phyloP scores from a whole-genome alignment of 2,888 invertebrate species.

The Epinotia brunnichana region DNA sequence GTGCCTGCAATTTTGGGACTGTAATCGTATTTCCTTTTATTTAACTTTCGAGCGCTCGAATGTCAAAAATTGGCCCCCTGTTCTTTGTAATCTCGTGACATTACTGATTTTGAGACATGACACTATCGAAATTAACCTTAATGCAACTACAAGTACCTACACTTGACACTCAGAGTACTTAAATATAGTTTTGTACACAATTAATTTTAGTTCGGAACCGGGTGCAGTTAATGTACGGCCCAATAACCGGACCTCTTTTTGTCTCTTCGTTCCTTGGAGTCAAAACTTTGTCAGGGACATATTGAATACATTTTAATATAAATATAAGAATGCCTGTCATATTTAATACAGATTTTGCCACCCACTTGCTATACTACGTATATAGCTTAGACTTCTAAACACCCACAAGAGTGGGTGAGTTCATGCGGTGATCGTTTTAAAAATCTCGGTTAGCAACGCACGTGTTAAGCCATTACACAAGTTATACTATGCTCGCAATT shows the following conservation, averaged over 20 bases:
- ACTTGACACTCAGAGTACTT: no score
- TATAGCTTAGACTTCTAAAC: background rate
- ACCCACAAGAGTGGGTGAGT: conserved; percentile 7
- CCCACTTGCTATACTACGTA: background rate
- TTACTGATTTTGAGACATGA: background rate
- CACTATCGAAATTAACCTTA: no score
- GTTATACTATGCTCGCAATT: background rate
- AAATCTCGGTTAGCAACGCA: background rate
- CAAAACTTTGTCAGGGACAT: background rate
- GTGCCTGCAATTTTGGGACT: no score
- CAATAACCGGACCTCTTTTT: background rate
- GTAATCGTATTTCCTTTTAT: no score
- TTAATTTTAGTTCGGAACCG: no score
- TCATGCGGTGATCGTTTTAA: background rate
- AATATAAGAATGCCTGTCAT: background rate
- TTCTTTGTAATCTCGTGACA: background rate
- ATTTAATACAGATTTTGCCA: background rate
- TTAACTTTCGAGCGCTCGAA: no score
- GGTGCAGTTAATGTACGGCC: no score
- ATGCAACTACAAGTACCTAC: no score
- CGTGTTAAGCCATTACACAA: conserved; percentile 2
- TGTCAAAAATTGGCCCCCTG: no score
- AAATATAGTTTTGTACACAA: no score
- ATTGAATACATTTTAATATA: background rate
- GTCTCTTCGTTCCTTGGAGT: background rate